Evolutionary conservation across 2,888 invertebrate genomes (phyloP), one percentile per base, ranked within the genome.

Genomic region (Dioctria linearis): DNA sequence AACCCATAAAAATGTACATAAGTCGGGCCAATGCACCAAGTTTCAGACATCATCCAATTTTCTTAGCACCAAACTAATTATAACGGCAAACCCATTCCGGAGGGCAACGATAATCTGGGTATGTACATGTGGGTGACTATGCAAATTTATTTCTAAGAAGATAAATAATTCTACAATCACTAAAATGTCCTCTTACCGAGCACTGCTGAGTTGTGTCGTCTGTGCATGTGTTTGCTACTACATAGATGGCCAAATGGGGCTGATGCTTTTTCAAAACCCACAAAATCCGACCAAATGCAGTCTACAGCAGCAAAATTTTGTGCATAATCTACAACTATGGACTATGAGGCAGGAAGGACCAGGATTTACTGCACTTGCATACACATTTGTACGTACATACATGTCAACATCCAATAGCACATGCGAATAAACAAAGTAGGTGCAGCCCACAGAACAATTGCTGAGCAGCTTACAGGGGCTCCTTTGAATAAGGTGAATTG

Each of bases 21-120:
- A 66, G 46, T 66, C 66, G 66, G 11, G 13, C 51, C 25, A 51
- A 69, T 69, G 51, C 39, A 37, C 46, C 46, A 69, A 69, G 37
- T 69, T 69, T 39, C 37, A 51, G 51, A 69, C 69, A 69, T 37
- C 69, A 69, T 69, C 69, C 71, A 71, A 54, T 71, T 71, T 71
- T 71, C 71, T 57, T 39, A 71, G 54, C 57, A 71, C 40, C 40
- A 49, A 71, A 71, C 49, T 71, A 71, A 71, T 71, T 71, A 54
- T 71, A 71, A 54, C 39, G 39, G 8, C 39, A 39, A n/a, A 65
- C 25, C 25, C 25, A 51, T 51, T 4, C n/a, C 9, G 51, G 51
- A 49, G 25, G 25, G 25, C 25, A 25, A 25, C 2, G 25, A 25
- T 25, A 25, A 25, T 25, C 25, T 25, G 25, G 25, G 25, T 25